Conservation (phyloP, 1,140 invertebrate genomes). For the Wiebesia pumilae region DNA sequence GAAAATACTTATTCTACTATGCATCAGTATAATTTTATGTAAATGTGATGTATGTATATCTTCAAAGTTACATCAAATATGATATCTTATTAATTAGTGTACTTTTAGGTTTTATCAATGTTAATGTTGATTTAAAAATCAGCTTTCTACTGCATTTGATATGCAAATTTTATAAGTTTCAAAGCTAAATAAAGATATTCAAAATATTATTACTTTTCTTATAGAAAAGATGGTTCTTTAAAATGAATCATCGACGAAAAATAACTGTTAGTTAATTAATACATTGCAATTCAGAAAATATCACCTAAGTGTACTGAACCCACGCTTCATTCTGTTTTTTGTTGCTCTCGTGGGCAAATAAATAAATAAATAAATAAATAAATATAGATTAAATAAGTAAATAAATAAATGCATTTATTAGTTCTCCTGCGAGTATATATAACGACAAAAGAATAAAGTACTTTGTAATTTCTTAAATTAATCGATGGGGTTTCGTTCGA, state of each 20-base stretch:
- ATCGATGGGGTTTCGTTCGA: slow-evolving; percentile 32
- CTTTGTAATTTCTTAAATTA: slow-evolving; percentile 36
- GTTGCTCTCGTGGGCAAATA: background rate
- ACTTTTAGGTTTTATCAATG: background rate
- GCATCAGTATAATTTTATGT: background rate
- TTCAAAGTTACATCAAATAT: slow-evolving; percentile 7
- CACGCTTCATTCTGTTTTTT: background rate
- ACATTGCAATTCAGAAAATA: background rate
- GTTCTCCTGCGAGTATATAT: slow-evolving; percentile 5
- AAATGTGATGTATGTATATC: background rate
- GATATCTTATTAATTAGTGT: background rate
- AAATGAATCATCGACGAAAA: background rate
- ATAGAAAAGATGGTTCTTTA: background rate
- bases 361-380: slow-evolving; percentile 50
- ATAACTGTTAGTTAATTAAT: background rate
- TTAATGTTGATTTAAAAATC: background rate
- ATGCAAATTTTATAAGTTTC: background rate
- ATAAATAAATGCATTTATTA: slow-evolving; percentile 48
- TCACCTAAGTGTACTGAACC: background rate
- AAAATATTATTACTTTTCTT: background rate
- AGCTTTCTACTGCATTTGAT: background rate
- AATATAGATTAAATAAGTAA: slow-evolving; percentile 32
- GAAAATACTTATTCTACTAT: slow-evolving; percentile 2
- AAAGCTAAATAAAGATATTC: background rate
- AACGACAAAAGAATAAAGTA: slow-evolving; percentile 30